These are phyloP conservation scores for Scaptomyza cyrtandrae DNA, from an alignment of 2,888 invertebrate genomes.

Conservation along the genomic window DNA sequence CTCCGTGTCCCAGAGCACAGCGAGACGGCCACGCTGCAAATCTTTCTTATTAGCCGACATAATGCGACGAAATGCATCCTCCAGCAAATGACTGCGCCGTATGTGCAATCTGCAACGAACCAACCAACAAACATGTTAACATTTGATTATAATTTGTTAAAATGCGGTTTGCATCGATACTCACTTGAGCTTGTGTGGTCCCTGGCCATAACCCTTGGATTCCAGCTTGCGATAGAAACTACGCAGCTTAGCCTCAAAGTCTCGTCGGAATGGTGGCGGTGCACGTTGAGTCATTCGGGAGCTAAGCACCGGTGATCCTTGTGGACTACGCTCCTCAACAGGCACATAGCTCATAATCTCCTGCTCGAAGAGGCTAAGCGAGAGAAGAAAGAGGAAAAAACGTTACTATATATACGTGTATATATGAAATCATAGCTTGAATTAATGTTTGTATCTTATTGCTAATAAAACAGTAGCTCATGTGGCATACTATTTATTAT, in stretches of 20 bases:
- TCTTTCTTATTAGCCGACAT: conserved; percentile 98
- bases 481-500: conserved; percentile 1
- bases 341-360: conserved; percentile 99
- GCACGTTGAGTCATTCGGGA: conserved; percentile 91
- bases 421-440: background rate
- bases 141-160: background rate
- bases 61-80: conserved; percentile 98
- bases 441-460: background rate
- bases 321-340: conserved; percentile 86
- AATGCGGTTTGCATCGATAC: conserved; percentile 16
- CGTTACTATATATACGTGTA: background rate
- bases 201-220: conserved; percentile 98
- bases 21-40: conserved; percentile 96
- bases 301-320: conserved; percentile 90
- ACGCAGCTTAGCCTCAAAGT: conserved; percentile 97
- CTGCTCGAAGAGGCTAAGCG: conserved; percentile 95
- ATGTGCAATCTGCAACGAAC: conserved; percentile 91
- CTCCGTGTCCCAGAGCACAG: conserved; percentile 97
- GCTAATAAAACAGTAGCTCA: background rate
- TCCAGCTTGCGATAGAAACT: conserved; percentile 98
- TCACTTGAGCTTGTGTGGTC: conserved; percentile 97
- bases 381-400: background rate
- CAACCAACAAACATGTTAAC: background rate
- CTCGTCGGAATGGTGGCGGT: conserved; percentile 95
- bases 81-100: conserved; percentile 95